Conservation (phyloP, 2,797 vertebrate genomes). For the Enteromius trimaculatus region DNA sequence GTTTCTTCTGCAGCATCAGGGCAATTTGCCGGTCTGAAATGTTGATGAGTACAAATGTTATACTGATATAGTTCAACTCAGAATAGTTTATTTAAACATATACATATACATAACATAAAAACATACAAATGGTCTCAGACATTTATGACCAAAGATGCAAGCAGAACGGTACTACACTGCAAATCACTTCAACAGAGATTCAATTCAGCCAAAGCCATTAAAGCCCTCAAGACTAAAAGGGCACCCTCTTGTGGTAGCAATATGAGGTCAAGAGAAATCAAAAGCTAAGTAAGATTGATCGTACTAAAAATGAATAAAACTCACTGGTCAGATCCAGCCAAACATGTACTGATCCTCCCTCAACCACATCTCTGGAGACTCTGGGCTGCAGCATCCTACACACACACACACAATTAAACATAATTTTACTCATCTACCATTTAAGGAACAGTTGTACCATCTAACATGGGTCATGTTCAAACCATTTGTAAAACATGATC, state of each 20-base stretch:
- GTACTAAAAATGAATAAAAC: constrained; percentile 41
- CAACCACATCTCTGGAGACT: constrained; percentile 73
- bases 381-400: constrained; percentile 73
- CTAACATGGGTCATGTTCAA: constrained; percentile 16
- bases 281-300: neutral
- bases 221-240: neutral
- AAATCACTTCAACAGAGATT: neutral
- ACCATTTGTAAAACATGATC: neutral
- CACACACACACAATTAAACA: constrained; percentile 8
- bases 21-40: constrained; percentile 78
- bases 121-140: neutral
- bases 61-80: neutral
- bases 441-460: neutral
- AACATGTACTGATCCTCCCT: constrained; percentile 80
- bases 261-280: neutral
- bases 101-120: no score
- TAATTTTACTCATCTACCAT: neutral
- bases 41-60: neutral
- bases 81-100: neutral
- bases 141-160: neutral
- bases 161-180: neutral
- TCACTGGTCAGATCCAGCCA: constrained; percentile 83
- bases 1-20: constrained; percentile 79
- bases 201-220: neutral
- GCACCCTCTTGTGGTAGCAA: constrained; percentile 3